Percentiles rank a stretch among this genome's conserved stretches.
These are phyloP conservation scores for Ommatoiulus sabulosus DNA, from an alignment of 2,888 invertebrate genomes.

Conservation along the genomic window DNA sequence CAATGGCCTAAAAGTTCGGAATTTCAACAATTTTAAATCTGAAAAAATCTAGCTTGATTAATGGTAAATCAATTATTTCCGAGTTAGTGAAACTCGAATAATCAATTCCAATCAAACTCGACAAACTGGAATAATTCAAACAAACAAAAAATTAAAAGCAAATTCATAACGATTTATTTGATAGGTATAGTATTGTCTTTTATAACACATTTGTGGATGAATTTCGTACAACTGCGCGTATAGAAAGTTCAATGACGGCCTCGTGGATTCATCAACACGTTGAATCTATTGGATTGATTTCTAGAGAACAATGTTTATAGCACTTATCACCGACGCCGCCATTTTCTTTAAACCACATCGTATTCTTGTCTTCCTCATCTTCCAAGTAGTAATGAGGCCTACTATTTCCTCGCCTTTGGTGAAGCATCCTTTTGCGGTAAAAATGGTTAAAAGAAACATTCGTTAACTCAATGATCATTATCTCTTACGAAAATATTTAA, in stretches of 20 bases:
- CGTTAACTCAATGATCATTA: neutral
- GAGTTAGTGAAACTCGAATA: too few species aligned
- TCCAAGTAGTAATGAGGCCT: slow-evolving; percentile 39
- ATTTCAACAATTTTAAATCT: too few species aligned
- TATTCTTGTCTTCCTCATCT: neutral
- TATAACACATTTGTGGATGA: slow-evolving; percentile 5
- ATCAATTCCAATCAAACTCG: too few species aligned
- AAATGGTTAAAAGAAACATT: too few species aligned
- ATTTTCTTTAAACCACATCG: slow-evolving; percentile 53
- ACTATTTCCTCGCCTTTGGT: neutral
- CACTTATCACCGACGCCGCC: neutral
- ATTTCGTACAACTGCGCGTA: neutral
- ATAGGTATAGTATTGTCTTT: neutral
- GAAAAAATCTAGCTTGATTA: too few species aligned
- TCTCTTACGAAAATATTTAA: too few species aligned
- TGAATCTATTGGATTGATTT: slow-evolving; percentile 56
- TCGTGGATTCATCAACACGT: slow-evolving; percentile 47
- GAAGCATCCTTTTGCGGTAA: slow-evolving; percentile 2
- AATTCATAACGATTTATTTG: slow-evolving; percentile 40
- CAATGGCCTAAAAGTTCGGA: too few species aligned
- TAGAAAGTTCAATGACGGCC: neutral
- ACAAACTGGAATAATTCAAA: too few species aligned
- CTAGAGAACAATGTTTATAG: slow-evolving; percentile 55
- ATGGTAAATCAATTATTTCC: too few species aligned
- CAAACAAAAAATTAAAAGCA: neutral